Evolutionary conservation across 2,888 invertebrate species (phyloP).

Genomic region (Eristalinus aeneus): DNA sequence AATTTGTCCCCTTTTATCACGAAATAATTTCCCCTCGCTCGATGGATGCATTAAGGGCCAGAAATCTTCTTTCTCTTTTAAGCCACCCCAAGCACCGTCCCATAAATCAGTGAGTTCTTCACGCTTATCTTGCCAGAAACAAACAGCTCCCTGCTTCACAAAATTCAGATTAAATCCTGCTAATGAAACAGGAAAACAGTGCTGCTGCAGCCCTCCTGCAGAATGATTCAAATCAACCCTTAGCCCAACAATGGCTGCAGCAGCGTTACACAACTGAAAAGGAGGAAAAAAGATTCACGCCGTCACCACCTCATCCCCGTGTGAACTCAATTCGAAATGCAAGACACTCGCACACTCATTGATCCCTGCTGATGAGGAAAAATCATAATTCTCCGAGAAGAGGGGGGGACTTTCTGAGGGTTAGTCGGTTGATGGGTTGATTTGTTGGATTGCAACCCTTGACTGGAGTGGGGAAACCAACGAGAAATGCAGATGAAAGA

Average conservation of each 20-base stretch:
- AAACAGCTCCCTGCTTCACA: conserved; percentile 14
- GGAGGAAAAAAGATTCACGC: neutral
- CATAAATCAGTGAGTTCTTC: conserved; percentile 30
- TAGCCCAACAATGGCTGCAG: neutral
- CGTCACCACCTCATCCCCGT: conserved; percentile 12
- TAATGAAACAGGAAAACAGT: conserved; percentile 50
- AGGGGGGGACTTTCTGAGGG: neutral
- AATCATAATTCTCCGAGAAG: conserved; percentile 40
- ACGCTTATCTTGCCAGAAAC: conserved; percentile 52
- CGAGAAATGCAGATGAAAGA: conserved; percentile 56
- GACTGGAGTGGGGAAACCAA: conserved; percentile 41
- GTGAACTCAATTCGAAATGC: conserved; percentile 60
- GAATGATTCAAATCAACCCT: conserved; percentile 9
- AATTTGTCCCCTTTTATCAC: neutral
- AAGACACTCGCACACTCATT: conserved; percentile 17
- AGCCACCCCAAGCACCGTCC: neutral
- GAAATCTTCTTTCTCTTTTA: neutral
- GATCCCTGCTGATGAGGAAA: conserved; percentile 42
- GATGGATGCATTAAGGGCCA: neutral
- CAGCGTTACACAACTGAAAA: conserved; percentile 34
- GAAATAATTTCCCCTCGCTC: neutral
- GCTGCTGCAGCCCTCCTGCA: conserved; percentile 32
- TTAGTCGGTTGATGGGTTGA: neutral
- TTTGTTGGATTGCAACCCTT: conserved; percentile 36
- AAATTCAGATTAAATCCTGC: conserved; percentile 13